Conservation (phyloP, 1,140 invertebrate genomes). For the Lordiphosa clarofinis region DNA sequence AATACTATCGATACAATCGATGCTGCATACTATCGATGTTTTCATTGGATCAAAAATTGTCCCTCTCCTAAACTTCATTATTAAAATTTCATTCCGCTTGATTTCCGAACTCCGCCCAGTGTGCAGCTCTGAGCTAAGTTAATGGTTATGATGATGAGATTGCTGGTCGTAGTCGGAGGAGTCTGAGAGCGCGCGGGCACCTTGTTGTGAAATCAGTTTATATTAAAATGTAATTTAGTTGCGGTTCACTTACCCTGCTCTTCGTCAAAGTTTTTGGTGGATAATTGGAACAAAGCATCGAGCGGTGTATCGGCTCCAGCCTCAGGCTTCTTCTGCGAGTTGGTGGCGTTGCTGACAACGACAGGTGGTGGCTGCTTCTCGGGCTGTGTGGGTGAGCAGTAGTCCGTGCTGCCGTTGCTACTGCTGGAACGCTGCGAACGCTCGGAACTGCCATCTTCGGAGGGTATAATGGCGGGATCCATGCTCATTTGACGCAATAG, state of each 20-base stretch:
- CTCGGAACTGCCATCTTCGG: slow-evolving; percentile 81
- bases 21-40: too few species aligned
- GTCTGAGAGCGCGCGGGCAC: not conserved
- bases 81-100: too few species aligned
- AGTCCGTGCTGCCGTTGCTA: slow-evolving; percentile 83
- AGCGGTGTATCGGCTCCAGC: slow-evolving; percentile 88
- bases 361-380: slow-evolving; percentile 28
- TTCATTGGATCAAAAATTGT: too few species aligned
- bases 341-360: not conserved
- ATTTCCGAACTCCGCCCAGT: too few species aligned
- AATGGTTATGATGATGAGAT: slow-evolving; percentile 36
- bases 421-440: slow-evolving; percentile 80
- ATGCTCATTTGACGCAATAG: slow-evolving; percentile 74
- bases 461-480: slow-evolving; percentile 71
- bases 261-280: slow-evolving; percentile 96
- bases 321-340: slow-evolving; percentile 5
- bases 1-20: too few species aligned
- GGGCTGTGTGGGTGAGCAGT: slow-evolving; percentile 82
- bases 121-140: slow-evolving; percentile 9
- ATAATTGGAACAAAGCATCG: slow-evolving; percentile 98
- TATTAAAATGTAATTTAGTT: slow-evolving; percentile 68
- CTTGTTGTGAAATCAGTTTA: slow-evolving; percentile 52
- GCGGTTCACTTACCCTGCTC: slow-evolving; percentile 82
- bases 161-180: not conserved
- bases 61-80: too few species aligned